Percentiles rank a stretch among this genome's conserved stretches.
Evolutionary conservation across 2,888 invertebrate species (phyloP).

Genomic region (Tenthredo livida): DNA sequence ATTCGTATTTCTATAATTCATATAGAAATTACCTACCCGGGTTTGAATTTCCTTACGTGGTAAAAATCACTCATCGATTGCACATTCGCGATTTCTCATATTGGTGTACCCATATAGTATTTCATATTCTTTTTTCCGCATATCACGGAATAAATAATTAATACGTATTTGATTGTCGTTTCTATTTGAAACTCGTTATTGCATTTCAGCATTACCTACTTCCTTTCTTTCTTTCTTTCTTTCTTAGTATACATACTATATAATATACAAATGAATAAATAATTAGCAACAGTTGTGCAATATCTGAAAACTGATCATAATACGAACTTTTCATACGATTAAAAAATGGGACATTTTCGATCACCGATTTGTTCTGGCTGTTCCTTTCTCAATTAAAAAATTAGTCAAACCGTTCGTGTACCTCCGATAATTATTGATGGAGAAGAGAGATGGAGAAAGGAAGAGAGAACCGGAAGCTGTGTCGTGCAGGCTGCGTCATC

Average conservation of each 20-base stretch:
- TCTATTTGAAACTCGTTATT: background rate
- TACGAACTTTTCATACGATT: too few relatives aligned
- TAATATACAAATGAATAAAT: too few relatives aligned
- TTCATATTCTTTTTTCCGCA: background rate
- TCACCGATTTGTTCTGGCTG: background rate
- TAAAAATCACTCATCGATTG: background rate
- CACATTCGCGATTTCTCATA: background rate
- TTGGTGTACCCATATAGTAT: background rate
- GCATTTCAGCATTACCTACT: background rate
- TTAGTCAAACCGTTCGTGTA: background rate
- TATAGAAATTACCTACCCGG: background rate
- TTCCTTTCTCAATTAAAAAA: background rate
- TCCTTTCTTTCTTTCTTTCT: background rate
- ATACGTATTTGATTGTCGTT: background rate
- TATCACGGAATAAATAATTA: too few relatives aligned
- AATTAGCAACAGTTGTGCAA: too few relatives aligned
- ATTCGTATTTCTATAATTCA: background rate
- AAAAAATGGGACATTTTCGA: background rate
- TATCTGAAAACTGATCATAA: too few relatives aligned
- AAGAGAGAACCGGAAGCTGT: slow-evolving; percentile 32
- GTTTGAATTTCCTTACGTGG: background rate
- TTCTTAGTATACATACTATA: background rate
- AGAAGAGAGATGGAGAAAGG: background rate
- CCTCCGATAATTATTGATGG: background rate
- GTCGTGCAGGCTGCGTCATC: slow-evolving; percentile 47